Evolutionary conservation across 1,140 invertebrate genomes (phyloP).

Genomic region (Macrobrachium rosenbergii): DNA sequence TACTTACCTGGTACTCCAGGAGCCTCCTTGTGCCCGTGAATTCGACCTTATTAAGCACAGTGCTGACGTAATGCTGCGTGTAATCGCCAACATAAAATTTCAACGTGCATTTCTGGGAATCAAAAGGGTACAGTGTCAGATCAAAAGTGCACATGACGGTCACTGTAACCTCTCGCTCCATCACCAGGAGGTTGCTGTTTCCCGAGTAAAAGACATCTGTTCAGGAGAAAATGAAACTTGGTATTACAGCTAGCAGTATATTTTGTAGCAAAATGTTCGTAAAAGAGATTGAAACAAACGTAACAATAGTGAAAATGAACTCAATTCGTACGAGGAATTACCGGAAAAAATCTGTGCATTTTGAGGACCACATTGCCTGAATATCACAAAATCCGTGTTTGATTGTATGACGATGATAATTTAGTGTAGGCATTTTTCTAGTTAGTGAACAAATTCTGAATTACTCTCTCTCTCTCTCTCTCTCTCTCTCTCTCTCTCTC

Average conservation of each 20-base stretch:
- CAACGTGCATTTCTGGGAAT: conserved; percentile 25
- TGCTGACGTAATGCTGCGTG: conserved; percentile 25
- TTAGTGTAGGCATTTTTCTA: background rate
- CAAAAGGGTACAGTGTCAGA: conserved; percentile 41
- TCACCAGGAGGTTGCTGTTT: conserved; percentile 13
- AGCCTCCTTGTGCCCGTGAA: conserved; percentile 27
- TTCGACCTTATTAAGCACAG: conserved; percentile 1
- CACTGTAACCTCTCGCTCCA: conserved; percentile 29
- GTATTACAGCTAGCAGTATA: background rate
- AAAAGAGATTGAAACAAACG: background rate
- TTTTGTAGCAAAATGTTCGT: background rate
- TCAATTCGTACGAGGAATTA: too few relatives aligned
- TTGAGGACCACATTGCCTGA: background rate
- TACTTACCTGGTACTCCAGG: conserved; percentile 30
- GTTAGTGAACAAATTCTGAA: too few relatives aligned
- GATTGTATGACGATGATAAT: background rate
- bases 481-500: too few relatives aligned
- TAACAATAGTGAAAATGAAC: background rate
- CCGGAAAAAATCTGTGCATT: too few relatives aligned
- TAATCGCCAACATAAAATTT: conserved; percentile 29
- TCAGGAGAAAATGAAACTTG: background rate
- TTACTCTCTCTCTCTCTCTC: too few relatives aligned
- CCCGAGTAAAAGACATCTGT: conserved; percentile 39
- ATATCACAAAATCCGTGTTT: background rate
- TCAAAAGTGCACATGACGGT: conserved; percentile 42